phyloP scores from a whole-genome alignment of 2,888 invertebrate genomes.

The Brachyptera risi region DNA sequence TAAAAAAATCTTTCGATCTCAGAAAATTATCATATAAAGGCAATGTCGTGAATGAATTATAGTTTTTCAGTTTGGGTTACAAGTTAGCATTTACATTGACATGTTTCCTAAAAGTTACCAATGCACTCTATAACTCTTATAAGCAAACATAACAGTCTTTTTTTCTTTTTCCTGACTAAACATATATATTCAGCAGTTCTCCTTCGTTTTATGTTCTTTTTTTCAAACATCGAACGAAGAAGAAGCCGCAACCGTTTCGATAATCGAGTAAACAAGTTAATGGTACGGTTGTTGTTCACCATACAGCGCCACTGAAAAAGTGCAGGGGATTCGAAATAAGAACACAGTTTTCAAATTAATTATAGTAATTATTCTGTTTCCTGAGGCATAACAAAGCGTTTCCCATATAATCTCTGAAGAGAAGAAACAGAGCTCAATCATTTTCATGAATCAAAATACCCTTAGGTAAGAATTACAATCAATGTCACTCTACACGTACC shows the following conservation, averaged over 20 bases:
- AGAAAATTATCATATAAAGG: too few relatives aligned
- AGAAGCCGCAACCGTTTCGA: not conserved
- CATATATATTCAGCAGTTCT: too few relatives aligned
- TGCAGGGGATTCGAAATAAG: slow-evolving; percentile 5
- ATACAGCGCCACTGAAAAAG: slow-evolving; percentile 16
- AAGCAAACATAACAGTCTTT: too few relatives aligned
- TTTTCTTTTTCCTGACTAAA: too few relatives aligned
- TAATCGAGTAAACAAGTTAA: slow-evolving; percentile 16
- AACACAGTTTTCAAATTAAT: not conserved
- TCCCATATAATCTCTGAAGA: not conserved
- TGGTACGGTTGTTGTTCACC: slow-evolving; percentile 3
- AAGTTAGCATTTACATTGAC: too few relatives aligned
- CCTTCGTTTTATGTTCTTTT: too few relatives aligned
- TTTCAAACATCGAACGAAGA: too few relatives aligned
- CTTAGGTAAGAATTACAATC: slow-evolving; percentile 1
- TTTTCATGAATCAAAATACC: slow-evolving; percentile 11
- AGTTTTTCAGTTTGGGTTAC: too few relatives aligned
- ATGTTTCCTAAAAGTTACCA: not conserved
- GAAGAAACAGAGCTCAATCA: not conserved
- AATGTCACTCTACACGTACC: slow-evolving; percentile 1
- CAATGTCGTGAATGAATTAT: too few relatives aligned
- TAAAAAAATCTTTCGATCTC: too few relatives aligned
- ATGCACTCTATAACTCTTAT: not conserved
- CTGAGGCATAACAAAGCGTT: not conserved
- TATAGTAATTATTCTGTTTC: slow-evolving; percentile 7